A percentile compares a stretch with the other conserved stretches of the same genome.
Evolutionary conservation across 1,140 invertebrate species (phyloP).

Genomic region (Drosophila setifemur): DNA sequence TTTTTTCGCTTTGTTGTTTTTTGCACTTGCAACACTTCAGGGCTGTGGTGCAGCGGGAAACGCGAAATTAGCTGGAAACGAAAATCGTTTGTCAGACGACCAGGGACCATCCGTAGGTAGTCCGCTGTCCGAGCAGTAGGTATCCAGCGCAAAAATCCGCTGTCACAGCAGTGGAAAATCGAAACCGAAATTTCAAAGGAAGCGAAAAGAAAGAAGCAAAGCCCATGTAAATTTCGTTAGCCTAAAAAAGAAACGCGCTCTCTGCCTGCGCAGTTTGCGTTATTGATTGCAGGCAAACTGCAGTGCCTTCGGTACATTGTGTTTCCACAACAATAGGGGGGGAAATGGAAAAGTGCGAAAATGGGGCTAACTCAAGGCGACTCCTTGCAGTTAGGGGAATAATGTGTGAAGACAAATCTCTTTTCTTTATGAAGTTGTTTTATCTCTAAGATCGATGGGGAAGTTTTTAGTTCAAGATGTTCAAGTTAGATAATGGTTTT

Average conservation of each 20-base stretch:
- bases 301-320: conserved; percentile 15
- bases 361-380: not conserved
- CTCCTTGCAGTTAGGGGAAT: too few species aligned
- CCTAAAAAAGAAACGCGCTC: conserved; percentile 49
- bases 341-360: not conserved
- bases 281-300: conserved; percentile 37
- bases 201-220: conserved; percentile 54
- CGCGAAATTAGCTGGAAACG: conserved; percentile 69
- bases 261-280: conserved; percentile 11
- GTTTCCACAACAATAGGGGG: conserved; percentile 1
- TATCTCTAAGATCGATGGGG: not conserved
- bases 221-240: conserved; percentile 67
- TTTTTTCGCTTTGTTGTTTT: too few species aligned
- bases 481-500: too few species aligned
- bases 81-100: conserved; percentile 56
- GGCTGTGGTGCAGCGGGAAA: conserved; percentile 50
- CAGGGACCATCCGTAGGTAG: conserved; percentile 30
- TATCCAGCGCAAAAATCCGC: conserved; percentile 52
- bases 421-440: too few species aligned
- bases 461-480: not conserved
- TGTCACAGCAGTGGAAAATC: conserved; percentile 60
- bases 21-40: conserved; percentile 52
- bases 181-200: conserved; percentile 52
- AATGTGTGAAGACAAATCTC: too few species aligned
- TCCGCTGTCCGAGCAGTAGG: conserved; percentile 15